Conservation (phyloP, 2,888 invertebrate genomes). For the Rotaria socialis region DNA sequence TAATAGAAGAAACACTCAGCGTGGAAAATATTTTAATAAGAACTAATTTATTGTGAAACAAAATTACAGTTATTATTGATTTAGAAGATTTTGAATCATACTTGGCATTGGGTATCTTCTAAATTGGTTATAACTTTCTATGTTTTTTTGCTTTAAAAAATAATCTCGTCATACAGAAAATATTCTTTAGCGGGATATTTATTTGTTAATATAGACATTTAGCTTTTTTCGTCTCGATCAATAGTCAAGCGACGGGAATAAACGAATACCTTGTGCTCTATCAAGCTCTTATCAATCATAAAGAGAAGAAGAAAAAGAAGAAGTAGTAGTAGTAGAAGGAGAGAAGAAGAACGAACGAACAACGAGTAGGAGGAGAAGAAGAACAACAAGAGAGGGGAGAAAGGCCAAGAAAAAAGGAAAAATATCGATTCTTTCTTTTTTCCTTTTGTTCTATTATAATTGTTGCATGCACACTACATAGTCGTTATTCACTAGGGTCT, state of each 20-base stretch:
- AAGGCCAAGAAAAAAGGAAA: neutral
- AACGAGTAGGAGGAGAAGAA: neutral
- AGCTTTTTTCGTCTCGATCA: neutral
- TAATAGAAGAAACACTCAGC: too few relatives aligned
- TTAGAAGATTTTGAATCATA: too few relatives aligned
- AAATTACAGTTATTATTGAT: too few relatives aligned
- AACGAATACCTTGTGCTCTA: slow-evolving; percentile 6
- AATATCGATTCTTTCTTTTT: slow-evolving; percentile 12
- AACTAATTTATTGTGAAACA: too few relatives aligned
- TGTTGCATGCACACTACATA: slow-evolving; percentile 15
- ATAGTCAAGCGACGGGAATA: neutral
- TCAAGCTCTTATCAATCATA: slow-evolving; percentile 26
- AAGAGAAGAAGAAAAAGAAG: neutral
- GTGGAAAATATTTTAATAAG: too few relatives aligned
- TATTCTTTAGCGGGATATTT: too few relatives aligned
- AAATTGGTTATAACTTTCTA: too few relatives aligned
- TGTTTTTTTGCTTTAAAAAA: too few relatives aligned
- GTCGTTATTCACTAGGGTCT: neutral
- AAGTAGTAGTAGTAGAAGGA: too few relatives aligned
- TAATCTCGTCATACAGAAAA: too few relatives aligned
- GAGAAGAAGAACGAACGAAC: too few relatives aligned
- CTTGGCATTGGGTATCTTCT: too few relatives aligned
- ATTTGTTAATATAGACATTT: neutral
- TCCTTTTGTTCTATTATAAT: slow-evolving; percentile 19
- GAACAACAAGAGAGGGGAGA: neutral